Percentiles rank a stretch among this genome's conserved stretches.
phyloP scores from a whole-genome alignment of 2,113 vertebrate species.

The Hydrolagus affinis region DNA sequence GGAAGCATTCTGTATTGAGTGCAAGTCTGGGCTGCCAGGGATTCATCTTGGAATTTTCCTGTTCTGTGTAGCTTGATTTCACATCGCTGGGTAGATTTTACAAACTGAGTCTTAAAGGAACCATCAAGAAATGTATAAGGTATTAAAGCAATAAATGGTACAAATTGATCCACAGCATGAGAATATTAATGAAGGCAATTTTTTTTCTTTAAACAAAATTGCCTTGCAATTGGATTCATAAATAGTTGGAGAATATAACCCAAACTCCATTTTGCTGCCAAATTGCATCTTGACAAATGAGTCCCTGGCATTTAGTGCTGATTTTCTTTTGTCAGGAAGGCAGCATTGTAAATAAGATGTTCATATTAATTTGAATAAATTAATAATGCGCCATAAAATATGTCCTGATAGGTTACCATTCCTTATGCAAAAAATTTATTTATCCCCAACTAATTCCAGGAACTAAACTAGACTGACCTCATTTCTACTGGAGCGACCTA shows the following conservation, averaged over 20 bases:
- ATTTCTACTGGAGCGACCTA: not conserved
- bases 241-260: not conserved
- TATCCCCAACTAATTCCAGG: not conserved
- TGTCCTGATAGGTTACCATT: not conserved
- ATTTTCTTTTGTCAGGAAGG: not conserved
- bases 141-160: no score
- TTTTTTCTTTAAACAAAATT: no score
- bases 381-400: not conserved
- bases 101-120: no score
- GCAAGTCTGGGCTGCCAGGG: no score
- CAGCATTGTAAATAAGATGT: not conserved
- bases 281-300: not conserved
- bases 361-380: constrained; percentile 12
- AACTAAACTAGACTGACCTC: constrained; percentile 8
- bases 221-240: no score
- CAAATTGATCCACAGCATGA: no score
- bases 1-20: not conserved
- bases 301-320: not conserved
- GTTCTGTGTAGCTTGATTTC: no score
- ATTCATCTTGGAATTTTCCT: no score
- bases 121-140: no score
- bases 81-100: no score
- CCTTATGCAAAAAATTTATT: not conserved
- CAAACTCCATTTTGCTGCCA: not conserved
- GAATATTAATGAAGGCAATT: no score